Evolutionary conservation across 2,888 invertebrate genomes (phyloP), one percentile per base, ranked within the genome.

Genomic region (Horisme vitalbata): DNA sequence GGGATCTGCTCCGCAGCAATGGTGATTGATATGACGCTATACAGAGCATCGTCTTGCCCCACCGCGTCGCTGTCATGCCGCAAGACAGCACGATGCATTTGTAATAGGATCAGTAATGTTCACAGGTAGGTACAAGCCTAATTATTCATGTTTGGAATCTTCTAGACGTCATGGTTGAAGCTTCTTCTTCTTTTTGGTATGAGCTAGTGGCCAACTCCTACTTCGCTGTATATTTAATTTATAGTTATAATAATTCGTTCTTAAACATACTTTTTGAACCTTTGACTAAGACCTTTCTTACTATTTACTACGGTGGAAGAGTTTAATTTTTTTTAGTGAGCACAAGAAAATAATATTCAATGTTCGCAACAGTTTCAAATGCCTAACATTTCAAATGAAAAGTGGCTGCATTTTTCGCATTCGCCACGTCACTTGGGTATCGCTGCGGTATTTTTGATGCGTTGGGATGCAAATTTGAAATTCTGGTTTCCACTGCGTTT

Each of bases 21-120:
- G 76, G 80, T 87, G 88, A 89, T 89, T 87, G 86, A 88, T 89
- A 86, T 83, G 82, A 85, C 73, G 79, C 73, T 79, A 68, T 69
- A 72, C 71, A 70, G 75, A 79, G 68, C 68, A 72, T 59, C 76
- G 75, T 72, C 79, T 74, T 70, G 71, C 70, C 55, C 62, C 58
- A 9, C 65, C 59, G 59, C 62, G 61, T 61, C 62, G 56, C 20
- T 72, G 75, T 79, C 76, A 72, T 66, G 63, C 63, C 59, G 59
- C 50, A 56, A 65, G 71, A 74, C 72, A 74, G 63, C 61, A 70
- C 65, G 70, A 75, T 81, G 79, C 81, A 82, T 81, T 79, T 72
- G 65, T 82, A 78, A 80, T 77, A 59, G 59, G 67, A 70, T 65
- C 55, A 52, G 33, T 44, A 32, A 30, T 20, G 44, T 51, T 37